These are phyloP conservation scores for Syrphus vitripennis DNA, from an alignment of 2,888 invertebrate species.

Conservation along the genomic window DNA sequence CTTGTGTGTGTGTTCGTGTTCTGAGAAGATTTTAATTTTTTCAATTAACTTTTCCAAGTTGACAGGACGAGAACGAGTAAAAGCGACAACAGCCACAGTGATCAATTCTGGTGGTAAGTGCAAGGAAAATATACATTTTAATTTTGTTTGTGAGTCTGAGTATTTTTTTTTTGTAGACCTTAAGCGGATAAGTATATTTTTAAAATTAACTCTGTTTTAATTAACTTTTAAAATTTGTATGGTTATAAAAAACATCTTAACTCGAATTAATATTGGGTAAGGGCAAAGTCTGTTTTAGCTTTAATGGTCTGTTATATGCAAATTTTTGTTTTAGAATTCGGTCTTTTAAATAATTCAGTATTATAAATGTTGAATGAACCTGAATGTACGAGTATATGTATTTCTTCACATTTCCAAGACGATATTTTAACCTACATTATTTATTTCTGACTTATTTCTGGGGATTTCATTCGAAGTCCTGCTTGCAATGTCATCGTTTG, in stretches of 20 bases:
- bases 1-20: background rate
- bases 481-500: no score
- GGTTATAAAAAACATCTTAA: background rate
- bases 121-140: background rate
- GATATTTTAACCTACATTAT: no score
- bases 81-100: background rate
- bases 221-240: background rate
- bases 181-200: background rate
- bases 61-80: background rate
- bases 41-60: background rate
- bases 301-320: no score
- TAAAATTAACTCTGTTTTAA: background rate
- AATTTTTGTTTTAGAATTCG: no score
- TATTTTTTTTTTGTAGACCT: background rate
- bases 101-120: slow-evolving; percentile 16
- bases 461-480: no score
- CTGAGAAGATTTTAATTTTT: background rate
- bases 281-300: no score
- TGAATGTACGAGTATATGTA: no score
- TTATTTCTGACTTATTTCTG: no score
- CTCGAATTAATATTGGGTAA: background rate
- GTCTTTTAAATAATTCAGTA: no score
- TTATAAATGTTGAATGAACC: no score
- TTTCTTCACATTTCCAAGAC: no score
- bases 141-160: background rate